Conservation (phyloP, 2,113 vertebrate genomes). For the human region GRCh38 chr16:57077001-57077500, state of each 20-base stretch:
- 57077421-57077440: not conserved
- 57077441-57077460: not conserved
- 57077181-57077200: not conserved
- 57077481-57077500: not conserved
- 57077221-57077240: not conserved
- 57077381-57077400: constrained; percentile 73
- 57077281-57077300: constrained; percentile 84
- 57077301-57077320: constrained; percentile 85
- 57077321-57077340: constrained; percentile 84
- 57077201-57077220: not conserved
- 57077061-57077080: not conserved
- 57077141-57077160: not conserved
- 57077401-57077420: not conserved
- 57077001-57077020: not conserved
- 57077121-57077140: not conserved
- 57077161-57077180: accelerated
- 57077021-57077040: not conserved
- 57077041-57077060: not conserved
- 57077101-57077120: not conserved
- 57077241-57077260: too few species aligned
- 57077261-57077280: not conserved
- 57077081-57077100: not conserved
- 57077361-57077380: constrained; percentile 86
- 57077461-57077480: not conserved
- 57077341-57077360: constrained; percentile 83